Evolutionary conservation across 92 coral and sea anemone genomes (phyloP), one percentile per base, ranked within the genome.

Genomic region (Diadumene lineata): DNA sequence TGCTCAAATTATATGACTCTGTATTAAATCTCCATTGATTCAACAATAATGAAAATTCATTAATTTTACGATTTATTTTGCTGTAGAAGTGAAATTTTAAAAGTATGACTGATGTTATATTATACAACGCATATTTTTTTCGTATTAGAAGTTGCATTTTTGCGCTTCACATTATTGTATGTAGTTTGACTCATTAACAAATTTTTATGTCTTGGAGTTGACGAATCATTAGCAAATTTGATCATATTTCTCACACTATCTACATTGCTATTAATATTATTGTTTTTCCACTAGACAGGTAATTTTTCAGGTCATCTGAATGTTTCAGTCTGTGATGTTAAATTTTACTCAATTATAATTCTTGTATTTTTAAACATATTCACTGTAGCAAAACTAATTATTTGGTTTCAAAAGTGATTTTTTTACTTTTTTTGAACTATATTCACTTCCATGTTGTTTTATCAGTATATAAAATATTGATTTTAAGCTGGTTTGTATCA

Each of bases 241-340:
- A 21, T 53, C 24, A 2, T 53, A 15, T 15, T 53, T 38, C 48
- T 38, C 48, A 38, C 48, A 38, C n/a, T n/a, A n/a, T 38, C 13
- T 38, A 38, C 13, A 6, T 38, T 6, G 48, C 48, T 4, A 6
- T 4, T 4, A 4, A 38, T 38, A 38, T 38, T 38, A 38, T 38
- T 38, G 13, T 58, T 23, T 22, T 22, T 58, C 26, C 2, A 58
- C 31, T 22, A 22, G 22, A 58, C 64, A 58, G 64, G 64, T 58
- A 58, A 23, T 58, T 53, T 58, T 58, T 26, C 64, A 58, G 64
- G 31, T 58, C 29, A 58, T 58, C 64, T 22, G 26, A 58, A 58
- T 22, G 22, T 4, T 58, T 58, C 6, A 13, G 13, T 4, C 48
- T 38, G 48, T 38, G 7, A 38, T 38, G 13, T 4, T 38, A 38